These are phyloP conservation scores for Sebastes hopkinsi DNA, from an alignment of 2,797 vertebrate species.

Conservation along the genomic window DNA sequence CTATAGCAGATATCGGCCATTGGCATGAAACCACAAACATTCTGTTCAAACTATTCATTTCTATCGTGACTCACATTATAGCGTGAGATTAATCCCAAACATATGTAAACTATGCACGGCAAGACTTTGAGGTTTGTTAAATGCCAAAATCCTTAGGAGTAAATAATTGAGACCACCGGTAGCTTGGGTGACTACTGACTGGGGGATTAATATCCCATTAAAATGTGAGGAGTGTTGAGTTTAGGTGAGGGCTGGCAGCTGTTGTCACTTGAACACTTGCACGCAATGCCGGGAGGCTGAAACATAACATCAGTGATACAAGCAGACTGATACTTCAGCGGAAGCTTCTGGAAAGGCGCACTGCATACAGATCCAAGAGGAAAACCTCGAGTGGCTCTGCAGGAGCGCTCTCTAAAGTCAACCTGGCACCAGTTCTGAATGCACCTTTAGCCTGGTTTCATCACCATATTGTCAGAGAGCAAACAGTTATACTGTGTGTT, in stretches of 20 bases:
- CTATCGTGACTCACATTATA: neutral
- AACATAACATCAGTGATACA: conserved; percentile 31
- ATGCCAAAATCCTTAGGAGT: conserved; percentile 39
- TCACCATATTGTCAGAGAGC: neutral
- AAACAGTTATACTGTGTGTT: neutral
- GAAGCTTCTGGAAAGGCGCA: conserved; percentile 37
- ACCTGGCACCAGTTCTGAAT: neutral
- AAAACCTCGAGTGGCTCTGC: neutral
- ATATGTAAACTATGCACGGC: conserved; percentile 14
- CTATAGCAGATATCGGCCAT: neutral
- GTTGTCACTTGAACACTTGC: conserved; percentile 62
- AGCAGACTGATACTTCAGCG: conserved; percentile 16
- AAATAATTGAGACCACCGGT: conserved; percentile 9
- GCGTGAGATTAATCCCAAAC: conserved; percentile 16
- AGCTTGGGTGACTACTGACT: conserved; percentile 37
- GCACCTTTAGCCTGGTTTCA: neutral
- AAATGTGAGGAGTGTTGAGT: conserved; percentile 50
- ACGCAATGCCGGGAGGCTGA: conserved; percentile 25
- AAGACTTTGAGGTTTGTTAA: conserved; percentile 51
- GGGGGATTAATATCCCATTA: conserved; percentile 47
- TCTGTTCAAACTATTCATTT: conserved; percentile 17
- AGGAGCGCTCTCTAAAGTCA: conserved; percentile 2
- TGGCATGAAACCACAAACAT: conserved; percentile 27
- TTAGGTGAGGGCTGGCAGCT: conserved; percentile 58
- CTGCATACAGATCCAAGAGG: conserved; percentile 8